Base-by-base conservation (phyloP, 2,113 vertebrate species). In the Cricetomys ansorgei region DNA sequence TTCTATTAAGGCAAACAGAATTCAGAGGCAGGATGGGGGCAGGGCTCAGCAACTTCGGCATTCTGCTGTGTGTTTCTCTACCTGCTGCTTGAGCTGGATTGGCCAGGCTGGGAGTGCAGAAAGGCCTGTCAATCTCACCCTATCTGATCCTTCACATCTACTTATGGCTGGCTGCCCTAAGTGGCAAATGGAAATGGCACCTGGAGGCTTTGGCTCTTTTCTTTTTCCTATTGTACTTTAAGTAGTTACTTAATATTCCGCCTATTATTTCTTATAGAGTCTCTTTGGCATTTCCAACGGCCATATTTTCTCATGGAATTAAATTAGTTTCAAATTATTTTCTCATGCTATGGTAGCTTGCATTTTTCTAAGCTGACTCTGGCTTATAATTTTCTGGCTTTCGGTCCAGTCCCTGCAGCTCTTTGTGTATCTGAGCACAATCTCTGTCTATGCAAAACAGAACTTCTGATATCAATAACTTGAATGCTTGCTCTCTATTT, bases 311-410 rank as follows among this genome's bases (percentile, higher is more conserved):
- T 94, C 88, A 79, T 88, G 95, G 65, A 97, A 94, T 97, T 97
- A 94, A 97, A 96, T 97, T 95, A 88, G 80, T 96, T 97, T 97
- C 94, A 85, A 94, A 94, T 97, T 94, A 77, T 91, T 96, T 97
- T 97, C 88, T 92, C 81, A 96, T 89, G 92, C 89, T 92, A 59
- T 92, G 67, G 94, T 94, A 96, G 94, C 91, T 96, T 96, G 88
- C 65, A 91, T 96, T 94, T 97, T 95, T 95, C 96, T 86, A 57
- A 95, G 43, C 72, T 97, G 88, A 97, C 85, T 88, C 75, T 72
- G 72, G 70, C 27, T 95, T 91, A 75, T 92, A 34, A 62, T 96
- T 97, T 97, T 94, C 64, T 96, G 96, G 94, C 94, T 84, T 88
- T 86, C 27, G 67, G 81, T 62, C 5, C n/a, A 95, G 19, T 94